phyloP scores from a whole-genome alignment of 2,113 vertebrate genomes.

The Hemiscyllium ocellatum region DNA sequence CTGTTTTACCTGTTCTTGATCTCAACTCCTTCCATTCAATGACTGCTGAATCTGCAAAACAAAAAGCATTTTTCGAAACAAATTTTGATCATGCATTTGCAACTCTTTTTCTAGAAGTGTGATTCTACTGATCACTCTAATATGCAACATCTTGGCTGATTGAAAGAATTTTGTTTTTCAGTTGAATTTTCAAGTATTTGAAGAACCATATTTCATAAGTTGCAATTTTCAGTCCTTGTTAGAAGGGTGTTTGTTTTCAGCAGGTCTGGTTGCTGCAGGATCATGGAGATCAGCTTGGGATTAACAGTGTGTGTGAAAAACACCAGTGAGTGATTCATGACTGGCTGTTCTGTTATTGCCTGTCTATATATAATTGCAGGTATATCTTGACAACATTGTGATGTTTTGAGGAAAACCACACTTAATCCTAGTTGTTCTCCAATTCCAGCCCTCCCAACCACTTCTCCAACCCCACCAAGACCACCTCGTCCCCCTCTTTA shows the following conservation, averaged over 20 bases:
- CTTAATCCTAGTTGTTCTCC: not conserved
- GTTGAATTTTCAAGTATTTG: not conserved
- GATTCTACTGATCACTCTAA: not conserved
- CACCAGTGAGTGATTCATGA: not conserved
- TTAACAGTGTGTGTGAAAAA: not conserved
- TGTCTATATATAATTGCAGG: not conserved
- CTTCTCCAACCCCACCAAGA: not conserved
- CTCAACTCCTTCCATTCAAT: not conserved
- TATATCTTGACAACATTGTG: not conserved
- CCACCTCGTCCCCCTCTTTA: not conserved
- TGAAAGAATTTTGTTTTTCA: not conserved
- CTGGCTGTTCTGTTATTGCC: not conserved
- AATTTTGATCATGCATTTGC: not conserved
- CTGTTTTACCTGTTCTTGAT: not conserved
- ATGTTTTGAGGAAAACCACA: not conserved
- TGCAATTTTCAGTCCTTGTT: not conserved
- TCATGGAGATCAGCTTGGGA: no score
- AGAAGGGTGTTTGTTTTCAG: not conserved
- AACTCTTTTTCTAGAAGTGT: not conserved
- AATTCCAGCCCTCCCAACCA: no score
- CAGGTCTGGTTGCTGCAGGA: not conserved
- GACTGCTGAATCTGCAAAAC: not conserved
- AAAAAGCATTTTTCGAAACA: not conserved
- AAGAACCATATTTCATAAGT: not conserved
- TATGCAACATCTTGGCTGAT: not conserved